Percentiles rank a stretch among this genome's conserved stretches.
phyloP scores from a whole-genome alignment of 2,113 vertebrate species.

The Turnix velox region DNA sequence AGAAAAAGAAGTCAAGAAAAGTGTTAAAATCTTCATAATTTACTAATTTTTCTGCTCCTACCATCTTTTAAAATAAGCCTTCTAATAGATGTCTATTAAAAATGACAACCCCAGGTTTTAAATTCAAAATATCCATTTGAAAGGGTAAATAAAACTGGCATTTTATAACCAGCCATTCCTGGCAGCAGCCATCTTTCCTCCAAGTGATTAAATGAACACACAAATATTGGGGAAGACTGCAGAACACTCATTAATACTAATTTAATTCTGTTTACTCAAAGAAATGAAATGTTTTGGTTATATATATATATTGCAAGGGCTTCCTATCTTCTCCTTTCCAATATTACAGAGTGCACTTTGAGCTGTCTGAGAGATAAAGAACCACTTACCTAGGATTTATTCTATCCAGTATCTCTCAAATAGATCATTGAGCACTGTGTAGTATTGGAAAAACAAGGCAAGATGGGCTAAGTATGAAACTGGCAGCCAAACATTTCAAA shows the following conservation, averaged over 20 bases:
- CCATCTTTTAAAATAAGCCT: not conserved
- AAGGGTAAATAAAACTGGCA: not conserved
- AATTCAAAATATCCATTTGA: not conserved
- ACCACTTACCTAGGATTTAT: slow-evolving; percentile 18
- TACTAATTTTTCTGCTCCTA: not conserved
- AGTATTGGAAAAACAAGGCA: slow-evolving; percentile 30
- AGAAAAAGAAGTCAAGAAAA: not conserved
- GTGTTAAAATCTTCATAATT: not conserved
- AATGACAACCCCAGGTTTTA: not conserved
- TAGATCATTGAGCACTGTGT: not conserved
- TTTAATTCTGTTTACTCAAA: slow-evolving; percentile 46
- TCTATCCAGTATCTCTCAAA: slow-evolving; percentile 13
- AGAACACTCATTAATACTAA: slow-evolving; percentile 27
- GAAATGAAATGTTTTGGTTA: slow-evolving; percentile 36
- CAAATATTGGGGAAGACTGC: not conserved
- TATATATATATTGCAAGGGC: not conserved
- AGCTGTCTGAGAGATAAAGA: slow-evolving; percentile 23
- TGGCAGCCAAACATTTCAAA: slow-evolving; percentile 1
- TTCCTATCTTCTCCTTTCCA: slow-evolving; percentile 17
- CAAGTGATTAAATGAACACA: slow-evolving; percentile 5
- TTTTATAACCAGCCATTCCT: slow-evolving; percentile 1
- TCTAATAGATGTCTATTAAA: not conserved
- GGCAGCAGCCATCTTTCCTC: slow-evolving; percentile 12
- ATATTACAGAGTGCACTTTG: slow-evolving; percentile 40
- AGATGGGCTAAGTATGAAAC: not conserved